These are phyloP conservation scores for Standfussiana lucernea DNA, from an alignment of 2,888 invertebrate species.

Conservation along the genomic window DNA sequence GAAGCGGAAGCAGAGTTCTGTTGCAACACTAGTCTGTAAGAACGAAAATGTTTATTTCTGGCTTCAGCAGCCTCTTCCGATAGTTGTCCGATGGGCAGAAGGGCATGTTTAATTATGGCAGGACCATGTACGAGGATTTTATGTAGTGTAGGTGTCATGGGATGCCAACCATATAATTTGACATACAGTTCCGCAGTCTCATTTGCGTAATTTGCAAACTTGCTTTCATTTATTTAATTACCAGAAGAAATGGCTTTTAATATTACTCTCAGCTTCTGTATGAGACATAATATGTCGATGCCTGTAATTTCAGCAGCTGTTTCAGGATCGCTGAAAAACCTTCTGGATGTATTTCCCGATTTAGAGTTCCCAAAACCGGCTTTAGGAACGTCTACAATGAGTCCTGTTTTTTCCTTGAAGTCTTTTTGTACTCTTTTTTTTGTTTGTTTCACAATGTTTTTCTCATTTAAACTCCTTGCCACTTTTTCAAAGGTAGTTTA, in stretches of 20 bases:
- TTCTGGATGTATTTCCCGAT: conserved; percentile 5
- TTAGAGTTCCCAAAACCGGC: conserved; percentile 4
- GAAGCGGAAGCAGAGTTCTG: no score
- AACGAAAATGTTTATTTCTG: neutral
- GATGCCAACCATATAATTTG: conserved; percentile 3
- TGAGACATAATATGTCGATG: neutral
- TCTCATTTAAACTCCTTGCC: neutral
- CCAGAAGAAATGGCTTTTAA: conserved; percentile 5
- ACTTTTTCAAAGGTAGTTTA: conserved; percentile 1
- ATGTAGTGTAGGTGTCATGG: conserved; percentile 8
- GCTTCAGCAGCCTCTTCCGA: neutral
- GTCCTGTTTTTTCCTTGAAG: neutral
- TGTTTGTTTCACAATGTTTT: neutral
- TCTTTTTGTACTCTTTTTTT: neutral
- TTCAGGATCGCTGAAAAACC: conserved; percentile 5
- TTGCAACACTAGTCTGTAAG: no score
- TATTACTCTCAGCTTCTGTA: neutral
- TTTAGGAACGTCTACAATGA: conserved; percentile 1
- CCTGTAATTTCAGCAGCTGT: conserved; percentile 4
- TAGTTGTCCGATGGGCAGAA: neutral
- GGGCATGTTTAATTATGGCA: conserved; percentile 3
- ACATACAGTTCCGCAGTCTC: conserved; percentile 2
- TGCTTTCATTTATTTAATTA: neutral
- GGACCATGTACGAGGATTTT: neutral
- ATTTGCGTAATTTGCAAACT: conserved; percentile 1